Evolutionary conservation across 2,797 vertebrate genomes (phyloP).

Genomic region (Urosaurus nigricauda): DNA sequence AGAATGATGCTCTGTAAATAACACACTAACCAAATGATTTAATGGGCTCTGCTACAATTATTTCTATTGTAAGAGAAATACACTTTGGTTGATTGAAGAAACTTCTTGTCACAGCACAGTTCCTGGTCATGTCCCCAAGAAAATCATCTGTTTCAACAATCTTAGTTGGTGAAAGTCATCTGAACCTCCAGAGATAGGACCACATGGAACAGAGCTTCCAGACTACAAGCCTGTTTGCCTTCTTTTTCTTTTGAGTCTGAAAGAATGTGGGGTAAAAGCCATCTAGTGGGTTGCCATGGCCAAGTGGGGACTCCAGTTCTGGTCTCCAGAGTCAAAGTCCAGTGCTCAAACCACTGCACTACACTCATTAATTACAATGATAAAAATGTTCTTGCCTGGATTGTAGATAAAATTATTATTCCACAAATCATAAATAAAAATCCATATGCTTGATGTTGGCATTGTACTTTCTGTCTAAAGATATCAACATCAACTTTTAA

Average conservation of each 20-base stretch:
- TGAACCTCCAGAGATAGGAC: too few species aligned
- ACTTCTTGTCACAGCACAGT: background rate
- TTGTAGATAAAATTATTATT: constrained; percentile 23
- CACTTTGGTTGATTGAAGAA: background rate
- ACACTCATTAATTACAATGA: background rate
- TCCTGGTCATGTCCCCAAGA: background rate
- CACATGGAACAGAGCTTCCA: too few species aligned
- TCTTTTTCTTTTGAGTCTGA: too few species aligned
- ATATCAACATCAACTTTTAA: background rate
- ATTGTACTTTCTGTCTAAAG: background rate
- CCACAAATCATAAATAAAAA: constrained; percentile 21
- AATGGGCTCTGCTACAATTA: background rate
- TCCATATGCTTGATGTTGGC: background rate
- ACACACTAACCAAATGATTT: constrained; percentile 17
- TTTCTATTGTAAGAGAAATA: constrained; percentile 31
- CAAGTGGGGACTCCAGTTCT: too few species aligned
- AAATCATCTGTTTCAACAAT: too few species aligned
- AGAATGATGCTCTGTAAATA: background rate
- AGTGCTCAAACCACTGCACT: too few species aligned
- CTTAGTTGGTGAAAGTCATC: too few species aligned
- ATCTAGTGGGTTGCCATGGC: too few species aligned
- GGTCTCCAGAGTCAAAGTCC: too few species aligned
- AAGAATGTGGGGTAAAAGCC: too few species aligned
- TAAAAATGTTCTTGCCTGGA: constrained; percentile 38
- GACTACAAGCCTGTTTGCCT: background rate